Conservation (phyloP, 2,113 vertebrate species). For the Triplophysa dalaica region DNA sequence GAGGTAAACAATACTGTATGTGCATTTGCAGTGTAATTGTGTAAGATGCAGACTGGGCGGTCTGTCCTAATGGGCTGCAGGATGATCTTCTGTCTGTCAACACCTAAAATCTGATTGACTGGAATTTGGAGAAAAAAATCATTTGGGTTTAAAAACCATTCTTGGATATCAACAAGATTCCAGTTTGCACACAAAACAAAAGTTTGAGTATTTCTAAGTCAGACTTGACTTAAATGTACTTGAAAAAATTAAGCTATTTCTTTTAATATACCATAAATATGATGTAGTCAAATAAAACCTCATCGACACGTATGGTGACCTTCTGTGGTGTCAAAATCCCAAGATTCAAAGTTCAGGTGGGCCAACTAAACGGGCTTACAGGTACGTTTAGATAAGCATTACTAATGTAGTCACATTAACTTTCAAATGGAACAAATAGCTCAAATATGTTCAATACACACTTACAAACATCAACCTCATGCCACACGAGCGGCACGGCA, state of each 20-base stretch:
- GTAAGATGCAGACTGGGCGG: not conserved
- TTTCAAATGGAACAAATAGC: constrained; percentile 12
- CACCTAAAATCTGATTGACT: not conserved
- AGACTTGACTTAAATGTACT: too few relatives aligned
- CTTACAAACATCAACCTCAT: not conserved
- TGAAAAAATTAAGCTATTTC: too few relatives aligned
- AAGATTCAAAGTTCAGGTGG: too few relatives aligned
- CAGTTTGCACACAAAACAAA: too few relatives aligned
- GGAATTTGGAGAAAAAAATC: constrained; percentile 11
- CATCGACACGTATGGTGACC: too few relatives aligned
- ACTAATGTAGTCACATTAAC: not conserved
- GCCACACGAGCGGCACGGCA: not conserved
- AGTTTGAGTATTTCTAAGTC: too few relatives aligned
- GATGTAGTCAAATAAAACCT: too few relatives aligned
- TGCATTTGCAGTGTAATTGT: not conserved
- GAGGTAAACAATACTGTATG: constrained; percentile 13
- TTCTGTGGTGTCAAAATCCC: too few relatives aligned
- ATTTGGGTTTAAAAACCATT: too few relatives aligned
- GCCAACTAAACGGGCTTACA: not conserved
- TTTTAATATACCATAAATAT: too few relatives aligned
- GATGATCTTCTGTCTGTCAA: not conserved
- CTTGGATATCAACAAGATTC: not conserved
- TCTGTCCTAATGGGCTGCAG: constrained; percentile 3
- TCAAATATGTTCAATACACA: not conserved
- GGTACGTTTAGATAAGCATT: not conserved